Evolutionary conservation across 2,113 vertebrate species (phyloP).

Genomic region (Talpa occidentalis): DNA sequence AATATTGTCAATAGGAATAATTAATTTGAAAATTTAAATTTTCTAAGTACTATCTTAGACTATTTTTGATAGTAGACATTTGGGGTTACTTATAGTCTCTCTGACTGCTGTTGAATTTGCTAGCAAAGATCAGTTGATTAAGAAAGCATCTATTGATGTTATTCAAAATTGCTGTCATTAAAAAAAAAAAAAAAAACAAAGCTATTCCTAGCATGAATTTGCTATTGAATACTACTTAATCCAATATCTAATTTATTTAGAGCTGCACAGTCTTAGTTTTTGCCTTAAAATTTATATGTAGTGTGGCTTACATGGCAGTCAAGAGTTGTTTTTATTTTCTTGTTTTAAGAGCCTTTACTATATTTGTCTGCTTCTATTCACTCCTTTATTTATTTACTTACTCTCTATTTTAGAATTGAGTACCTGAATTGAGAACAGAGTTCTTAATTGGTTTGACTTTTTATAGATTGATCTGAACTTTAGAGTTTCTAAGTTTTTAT

Average conservation of each 20-base stretch:
- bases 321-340: background rate
- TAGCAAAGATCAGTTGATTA: background rate
- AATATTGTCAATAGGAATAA: background rate
- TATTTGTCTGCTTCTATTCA: background rate
- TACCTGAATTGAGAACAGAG: background rate
- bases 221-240: background rate
- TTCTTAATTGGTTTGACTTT: conserved; percentile 27
- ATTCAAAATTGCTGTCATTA: background rate
- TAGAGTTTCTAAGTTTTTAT: background rate
- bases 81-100: background rate
- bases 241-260: background rate
- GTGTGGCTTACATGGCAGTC: background rate
- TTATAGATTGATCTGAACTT: background rate
- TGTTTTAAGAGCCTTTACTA: background rate
- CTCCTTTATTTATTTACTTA: background rate
- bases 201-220: background rate
- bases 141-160: background rate
- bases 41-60: background rate
- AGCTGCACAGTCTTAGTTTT: background rate
- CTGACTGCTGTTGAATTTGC: conserved; percentile 18
- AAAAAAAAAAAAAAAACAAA: background rate
- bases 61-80: background rate
- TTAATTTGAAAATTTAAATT: conserved; percentile 2
- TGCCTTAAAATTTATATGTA: background rate
- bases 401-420: background rate